Percentiles rank a stretch among this genome's conserved stretches.
Conservation (phyloP, 1,140 invertebrate genomes). For the Sitophilus oryzae region DNA sequence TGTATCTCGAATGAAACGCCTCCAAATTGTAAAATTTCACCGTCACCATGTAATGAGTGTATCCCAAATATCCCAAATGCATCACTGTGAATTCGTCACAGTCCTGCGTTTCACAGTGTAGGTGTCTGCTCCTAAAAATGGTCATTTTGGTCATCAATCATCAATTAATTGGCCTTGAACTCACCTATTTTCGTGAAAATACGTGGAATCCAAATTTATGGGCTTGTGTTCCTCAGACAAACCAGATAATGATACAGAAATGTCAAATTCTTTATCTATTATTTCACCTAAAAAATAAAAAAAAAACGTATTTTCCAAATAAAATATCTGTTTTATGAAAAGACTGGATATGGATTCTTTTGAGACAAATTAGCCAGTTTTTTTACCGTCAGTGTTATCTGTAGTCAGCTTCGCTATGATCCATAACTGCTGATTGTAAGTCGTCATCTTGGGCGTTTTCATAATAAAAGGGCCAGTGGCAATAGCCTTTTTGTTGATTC, state of each 20-base stretch:
- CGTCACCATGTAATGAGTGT: conserved; percentile 79
- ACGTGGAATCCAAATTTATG: conserved; percentile 56
- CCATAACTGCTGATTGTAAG: conserved; percentile 92
- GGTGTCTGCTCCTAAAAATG: conserved; percentile 62
- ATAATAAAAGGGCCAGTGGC: conserved; percentile 81
- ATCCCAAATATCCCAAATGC: conserved; percentile 86
- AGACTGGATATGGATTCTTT: no score
- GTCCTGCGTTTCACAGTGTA: conserved; percentile 71
- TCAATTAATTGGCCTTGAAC: background rate
- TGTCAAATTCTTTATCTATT: conserved; percentile 81
- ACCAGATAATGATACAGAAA: conserved; percentile 76
- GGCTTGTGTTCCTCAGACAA: conserved; percentile 65
- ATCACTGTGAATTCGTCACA: conserved; percentile 86
- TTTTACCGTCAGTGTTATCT: conserved; percentile 74
- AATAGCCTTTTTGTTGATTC: conserved; percentile 52
- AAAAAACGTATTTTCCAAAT: background rate
- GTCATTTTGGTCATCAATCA: background rate
- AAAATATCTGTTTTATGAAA: conserved; percentile 6
- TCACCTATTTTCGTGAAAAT: conserved; percentile 61
- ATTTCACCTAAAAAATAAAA: conserved; percentile 63
- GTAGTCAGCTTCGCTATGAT: conserved; percentile 80
- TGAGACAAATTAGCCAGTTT: no score
- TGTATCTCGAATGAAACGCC: conserved; percentile 75
- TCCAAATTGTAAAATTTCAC: conserved; percentile 79
- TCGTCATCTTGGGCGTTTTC: conserved; percentile 74